A percentile compares a stretch with the other conserved stretches of the same genome.
phyloP scores from a whole-genome alignment of 2,888 invertebrate species.

The Odontomyia ornata region DNA sequence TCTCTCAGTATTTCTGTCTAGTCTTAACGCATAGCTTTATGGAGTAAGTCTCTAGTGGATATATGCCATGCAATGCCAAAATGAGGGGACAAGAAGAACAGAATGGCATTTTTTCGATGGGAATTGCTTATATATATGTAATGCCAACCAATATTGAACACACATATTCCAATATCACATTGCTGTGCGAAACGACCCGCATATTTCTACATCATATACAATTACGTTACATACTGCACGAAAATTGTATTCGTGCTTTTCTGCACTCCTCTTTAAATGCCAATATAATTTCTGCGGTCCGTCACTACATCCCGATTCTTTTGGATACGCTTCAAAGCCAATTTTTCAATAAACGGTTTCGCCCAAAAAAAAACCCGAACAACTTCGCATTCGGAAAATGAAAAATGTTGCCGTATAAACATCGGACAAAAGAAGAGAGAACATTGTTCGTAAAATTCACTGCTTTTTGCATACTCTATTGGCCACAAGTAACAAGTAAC shows the following conservation, averaged over 20 bases:
- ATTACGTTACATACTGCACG: constrained; percentile 86
- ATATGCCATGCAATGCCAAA: constrained; percentile 96
- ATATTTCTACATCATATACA: constrained; percentile 82
- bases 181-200: constrained; percentile 82
- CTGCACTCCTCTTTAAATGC: constrained; percentile 67
- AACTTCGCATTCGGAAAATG: constrained; percentile 89
- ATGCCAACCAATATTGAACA: constrained; percentile 96
- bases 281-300: constrained; percentile 83
- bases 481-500: constrained; percentile 76
- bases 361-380: constrained; percentile 87
- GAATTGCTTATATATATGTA: constrained; percentile 86
- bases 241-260: constrained; percentile 72
- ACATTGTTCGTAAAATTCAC: constrained; percentile 76
- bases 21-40: constrained; percentile 73
- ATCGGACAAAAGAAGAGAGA: constrained; percentile 81
- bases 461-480: constrained; percentile 81
- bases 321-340: constrained; percentile 92
- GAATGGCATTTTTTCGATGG: constrained; percentile 71
- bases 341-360: constrained; percentile 93
- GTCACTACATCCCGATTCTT: constrained; percentile 77
- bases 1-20: constrained; percentile 70
- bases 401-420: constrained; percentile 88
- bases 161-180: constrained; percentile 97
- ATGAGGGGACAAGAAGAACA: constrained; percentile 87
- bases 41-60: constrained; percentile 87